Evolutionary conservation across 2,888 invertebrate genomes (phyloP), one percentile per base, ranked within the genome.

Genomic region (Smittia sp.): DNA sequence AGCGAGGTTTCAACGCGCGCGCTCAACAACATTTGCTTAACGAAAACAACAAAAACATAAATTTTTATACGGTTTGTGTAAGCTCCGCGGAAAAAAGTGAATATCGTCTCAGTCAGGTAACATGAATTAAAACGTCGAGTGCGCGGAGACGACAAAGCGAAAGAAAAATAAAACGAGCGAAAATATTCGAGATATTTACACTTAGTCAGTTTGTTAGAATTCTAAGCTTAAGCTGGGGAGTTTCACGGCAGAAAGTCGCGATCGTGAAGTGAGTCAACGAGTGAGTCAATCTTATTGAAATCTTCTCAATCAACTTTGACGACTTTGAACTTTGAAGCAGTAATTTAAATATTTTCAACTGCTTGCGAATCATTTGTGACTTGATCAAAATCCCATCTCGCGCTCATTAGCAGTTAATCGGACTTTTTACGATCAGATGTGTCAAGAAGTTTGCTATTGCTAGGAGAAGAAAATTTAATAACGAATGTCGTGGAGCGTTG

Each of bases 71-170:
- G 32, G 4, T 32, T 9, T 9, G 32, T 9, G 32, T n/a, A n/a
- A n/a, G n/a, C n/a, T n/a, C n/a, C n/a, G n/a, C n/a, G 32, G 20
- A 52, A 54, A 52, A 58, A 58, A 18, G 22, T 58, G 22, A 20
- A 69, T 69, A 54, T 54, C 69, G 41, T 52, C 22, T 67, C 69
- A 69, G 69, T 69, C 69, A 69, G 69, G 69, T 69, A 69, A 69
- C 24, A 69, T 69, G 69, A 69, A 69, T 69, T 69, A 69, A 67
- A 69, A 54, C 69, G 69, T 69, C 27, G 52, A 69, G 69, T 54
- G 27, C 69, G 24, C 27, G 41, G 32, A 38, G 41, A 69, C 9
- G 32, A 54, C 69, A 32, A 18, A 18, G 58, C 58, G 58, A 58
- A 11, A 46, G 69, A 69, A 69, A 15, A 46, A 22, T 24, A 69